These are phyloP conservation scores for Mesocricetus auratus DNA, from an alignment of 2,113 vertebrate species.

Conservation along the genomic window DNA sequence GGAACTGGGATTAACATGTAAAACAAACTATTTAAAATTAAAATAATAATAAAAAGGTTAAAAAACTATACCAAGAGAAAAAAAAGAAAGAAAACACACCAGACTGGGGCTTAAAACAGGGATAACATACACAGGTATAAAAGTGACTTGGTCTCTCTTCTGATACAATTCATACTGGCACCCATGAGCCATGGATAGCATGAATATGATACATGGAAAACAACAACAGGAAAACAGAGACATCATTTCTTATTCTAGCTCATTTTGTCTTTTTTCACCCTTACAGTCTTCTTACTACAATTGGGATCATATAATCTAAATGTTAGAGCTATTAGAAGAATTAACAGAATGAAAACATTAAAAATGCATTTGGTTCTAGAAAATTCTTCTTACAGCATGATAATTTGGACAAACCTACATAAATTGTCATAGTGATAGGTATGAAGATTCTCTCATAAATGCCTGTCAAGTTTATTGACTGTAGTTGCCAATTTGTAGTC, in stretches of 20 bases:
- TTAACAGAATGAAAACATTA: not conserved
- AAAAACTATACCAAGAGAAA: too few relatives aligned
- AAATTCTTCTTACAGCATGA: not conserved
- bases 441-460: not conserved
- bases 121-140: too few relatives aligned
- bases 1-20: too few relatives aligned
- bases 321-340: not conserved
- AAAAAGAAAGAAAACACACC: too few relatives aligned
- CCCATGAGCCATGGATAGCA: too few relatives aligned
- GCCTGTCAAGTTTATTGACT: not conserved
- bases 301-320: not conserved
- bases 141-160: fast-evolving
- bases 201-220: not conserved
- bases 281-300: not conserved
- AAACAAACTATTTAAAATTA: too few relatives aligned
- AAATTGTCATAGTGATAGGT: not conserved
- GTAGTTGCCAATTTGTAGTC: slow-evolving; percentile 24
- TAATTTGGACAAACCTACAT: not conserved
- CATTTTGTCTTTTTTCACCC: not conserved
- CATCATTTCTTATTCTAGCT: not conserved
- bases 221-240: not conserved
- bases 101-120: not conserved
- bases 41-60: too few relatives aligned
- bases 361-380: not conserved
- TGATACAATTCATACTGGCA: not conserved